Conservation (phyloP, 1,140 invertebrate species). For the Diabrotica undecimpunctata region DNA sequence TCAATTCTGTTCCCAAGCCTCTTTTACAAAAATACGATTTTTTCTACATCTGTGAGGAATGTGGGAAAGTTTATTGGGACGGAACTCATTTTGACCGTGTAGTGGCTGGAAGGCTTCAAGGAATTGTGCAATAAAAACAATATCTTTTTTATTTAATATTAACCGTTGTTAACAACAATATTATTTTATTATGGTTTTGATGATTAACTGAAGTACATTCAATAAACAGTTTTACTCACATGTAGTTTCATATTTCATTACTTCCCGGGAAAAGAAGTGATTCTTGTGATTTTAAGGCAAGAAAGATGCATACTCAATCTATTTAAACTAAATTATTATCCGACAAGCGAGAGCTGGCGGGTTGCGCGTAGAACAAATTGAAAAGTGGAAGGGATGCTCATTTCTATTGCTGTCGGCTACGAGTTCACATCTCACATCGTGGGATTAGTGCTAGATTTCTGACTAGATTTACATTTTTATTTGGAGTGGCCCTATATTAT, state of each 20-base stretch:
- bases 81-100: slow-evolving; percentile 55
- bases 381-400: no score
- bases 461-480: no score
- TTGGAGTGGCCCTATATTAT: no score
- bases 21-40: slow-evolving; percentile 50
- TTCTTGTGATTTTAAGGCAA: no score
- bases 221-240: slow-evolving; percentile 13
- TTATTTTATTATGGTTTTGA: slow-evolving; percentile 19
- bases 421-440: no score
- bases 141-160: background rate
- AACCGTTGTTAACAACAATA: slow-evolving; percentile 5
- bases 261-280: no score
- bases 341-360: no score
- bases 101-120: slow-evolving; percentile 44
- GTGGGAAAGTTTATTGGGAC: slow-evolving; percentile 66
- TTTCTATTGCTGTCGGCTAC: no score
- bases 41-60: slow-evolving; percentile 61
- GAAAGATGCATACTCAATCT: no score
- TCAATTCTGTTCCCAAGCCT: slow-evolving; percentile 50
- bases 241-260: background rate
- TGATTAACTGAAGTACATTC: slow-evolving; percentile 10
- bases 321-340: no score
- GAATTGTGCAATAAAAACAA: slow-evolving; percentile 40
- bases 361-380: no score
- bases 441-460: no score